These are phyloP conservation scores for Onychorhynchus coronatus DNA, from an alignment of 2,113 vertebrate genomes.

Conservation along the genomic window DNA sequence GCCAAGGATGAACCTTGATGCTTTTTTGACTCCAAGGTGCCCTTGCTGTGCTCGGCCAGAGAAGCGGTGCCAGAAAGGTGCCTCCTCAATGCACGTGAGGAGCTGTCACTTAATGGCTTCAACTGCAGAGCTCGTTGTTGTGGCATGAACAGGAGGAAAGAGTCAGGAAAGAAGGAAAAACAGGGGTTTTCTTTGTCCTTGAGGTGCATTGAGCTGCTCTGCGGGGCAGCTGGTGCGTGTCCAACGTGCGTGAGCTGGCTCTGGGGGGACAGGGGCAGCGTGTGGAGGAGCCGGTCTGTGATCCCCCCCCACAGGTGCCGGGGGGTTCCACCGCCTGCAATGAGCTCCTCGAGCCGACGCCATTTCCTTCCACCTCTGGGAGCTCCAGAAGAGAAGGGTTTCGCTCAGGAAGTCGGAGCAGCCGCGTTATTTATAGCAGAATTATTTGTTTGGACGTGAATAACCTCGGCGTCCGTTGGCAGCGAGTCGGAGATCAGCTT, in stretches of 20 bases:
- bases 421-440: constrained; percentile 47
- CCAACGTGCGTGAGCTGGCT: accelerated
- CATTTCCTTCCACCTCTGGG: not conserved
- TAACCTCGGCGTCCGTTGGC: constrained; percentile 11
- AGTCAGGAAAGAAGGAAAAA: not conserved
- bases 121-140: accelerated
- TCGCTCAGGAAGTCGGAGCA: not conserved
- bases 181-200: not conserved
- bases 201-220: not conserved
- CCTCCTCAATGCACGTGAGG: accelerated
- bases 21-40: not conserved
- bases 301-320: accelerated
- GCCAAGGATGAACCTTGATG: not conserved
- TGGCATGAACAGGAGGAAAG: not conserved
- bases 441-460: constrained; percentile 46
- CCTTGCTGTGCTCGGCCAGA: not conserved
- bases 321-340: not conserved
- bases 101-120: not conserved
- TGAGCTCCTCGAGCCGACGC: not conserved
- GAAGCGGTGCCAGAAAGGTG: not conserved
- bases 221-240: not conserved
- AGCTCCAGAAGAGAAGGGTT: constrained; percentile 17
- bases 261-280: accelerated
- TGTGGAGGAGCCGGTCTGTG: not conserved
- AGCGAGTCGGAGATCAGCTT: not conserved